phyloP scores from a whole-genome alignment of 2,888 invertebrate genomes.

The Agriopis aurantiaria region DNA sequence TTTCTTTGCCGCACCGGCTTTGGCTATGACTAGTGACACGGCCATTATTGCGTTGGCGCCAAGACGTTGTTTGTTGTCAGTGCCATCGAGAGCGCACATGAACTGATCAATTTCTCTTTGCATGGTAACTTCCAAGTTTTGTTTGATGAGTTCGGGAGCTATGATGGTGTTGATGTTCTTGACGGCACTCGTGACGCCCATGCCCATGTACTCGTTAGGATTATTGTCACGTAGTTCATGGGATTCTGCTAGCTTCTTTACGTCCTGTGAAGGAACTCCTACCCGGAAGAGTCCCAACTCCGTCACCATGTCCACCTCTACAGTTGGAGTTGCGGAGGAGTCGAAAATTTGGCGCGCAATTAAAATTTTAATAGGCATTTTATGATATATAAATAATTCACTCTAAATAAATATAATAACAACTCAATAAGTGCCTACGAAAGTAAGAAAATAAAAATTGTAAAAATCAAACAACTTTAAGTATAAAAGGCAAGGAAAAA shows the following conservation, averaged over 20 bases:
- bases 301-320: constrained; percentile 95
- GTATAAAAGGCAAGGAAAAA: no score
- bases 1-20: constrained; percentile 98
- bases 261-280: constrained; percentile 98
- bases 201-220: constrained; percentile 94
- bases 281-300: constrained; percentile 95
- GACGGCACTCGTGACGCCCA: constrained; percentile 96
- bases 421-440: neutral
- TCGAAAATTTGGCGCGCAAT: constrained; percentile 98
- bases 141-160: constrained; percentile 92
- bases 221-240: constrained; percentile 97
- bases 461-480: neutral
- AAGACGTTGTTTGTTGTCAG: constrained; percentile 97
- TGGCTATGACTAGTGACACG: constrained; percentile 97
- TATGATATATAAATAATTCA: constrained; percentile 7
- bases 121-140: constrained; percentile 94
- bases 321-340: constrained; percentile 98
- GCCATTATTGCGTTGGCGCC: constrained; percentile 99
- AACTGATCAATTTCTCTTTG: constrained; percentile 96
- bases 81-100: constrained; percentile 96
- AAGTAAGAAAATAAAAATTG: neutral
- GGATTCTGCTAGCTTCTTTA: constrained; percentile 97
- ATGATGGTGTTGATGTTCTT: constrained; percentile 94
- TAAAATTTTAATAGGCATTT: constrained; percentile 96
- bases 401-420: neutral